A percentile compares a stretch with the other conserved stretches of the same genome.
Evolutionary conservation across 2,113 vertebrate species (phyloP).

Genomic region (Hirundichthys speculiger): DNA sequence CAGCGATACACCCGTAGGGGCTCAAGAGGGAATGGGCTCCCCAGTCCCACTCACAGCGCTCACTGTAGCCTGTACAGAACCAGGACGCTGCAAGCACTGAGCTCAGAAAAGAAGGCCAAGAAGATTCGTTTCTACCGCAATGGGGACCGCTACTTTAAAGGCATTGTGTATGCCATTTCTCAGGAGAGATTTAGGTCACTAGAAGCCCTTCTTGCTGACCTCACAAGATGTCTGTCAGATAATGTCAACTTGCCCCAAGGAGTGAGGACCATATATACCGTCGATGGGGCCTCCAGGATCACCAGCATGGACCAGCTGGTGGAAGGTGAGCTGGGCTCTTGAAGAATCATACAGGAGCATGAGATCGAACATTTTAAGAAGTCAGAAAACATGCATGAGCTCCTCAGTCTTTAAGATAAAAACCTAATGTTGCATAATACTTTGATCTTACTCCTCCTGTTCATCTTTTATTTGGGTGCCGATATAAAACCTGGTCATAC

Average conservation of each 20-base stretch:
- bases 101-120: slow-evolving; percentile 96
- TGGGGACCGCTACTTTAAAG: slow-evolving; percentile 97
- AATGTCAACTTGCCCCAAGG: slow-evolving; percentile 98
- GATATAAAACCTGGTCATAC: slow-evolving; percentile 6
- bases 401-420: background rate
- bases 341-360: too few relatives aligned
- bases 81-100: slow-evolving; percentile 93
- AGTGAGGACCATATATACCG: slow-evolving; percentile 93
- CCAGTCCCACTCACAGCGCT: slow-evolving; percentile 97
- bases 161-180: slow-evolving; percentile 97
- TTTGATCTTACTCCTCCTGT: too few relatives aligned
- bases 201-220: slow-evolving; percentile 94
- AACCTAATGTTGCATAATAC: background rate
- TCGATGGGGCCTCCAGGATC: slow-evolving; percentile 90
- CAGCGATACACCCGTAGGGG: slow-evolving; percentile 88
- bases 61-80: slow-evolving; percentile 98
- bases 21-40: slow-evolving; percentile 92
- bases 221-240: slow-evolving; percentile 95
- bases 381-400: too few relatives aligned
- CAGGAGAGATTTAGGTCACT: slow-evolving; percentile 93
- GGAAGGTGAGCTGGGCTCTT: slow-evolving; percentile 94
- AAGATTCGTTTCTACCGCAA: slow-evolving; percentile 98
- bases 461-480: background rate
- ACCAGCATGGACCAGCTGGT: slow-evolving; percentile 91
- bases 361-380: too few relatives aligned